phyloP scores from a whole-genome alignment of 2,888 invertebrate genomes.

The Melipona bicolor region DNA sequence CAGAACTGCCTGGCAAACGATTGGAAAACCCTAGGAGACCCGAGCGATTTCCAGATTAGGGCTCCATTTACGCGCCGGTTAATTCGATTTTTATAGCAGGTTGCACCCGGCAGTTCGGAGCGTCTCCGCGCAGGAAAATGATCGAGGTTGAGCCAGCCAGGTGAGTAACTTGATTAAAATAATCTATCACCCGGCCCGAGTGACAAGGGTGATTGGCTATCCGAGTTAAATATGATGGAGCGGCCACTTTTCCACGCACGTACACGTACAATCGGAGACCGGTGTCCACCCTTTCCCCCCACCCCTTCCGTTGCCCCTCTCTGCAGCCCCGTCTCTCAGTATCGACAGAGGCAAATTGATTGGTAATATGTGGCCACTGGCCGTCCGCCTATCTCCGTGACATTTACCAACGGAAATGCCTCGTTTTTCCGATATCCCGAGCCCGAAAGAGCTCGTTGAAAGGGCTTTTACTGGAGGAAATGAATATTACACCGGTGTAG shows the following conservation, averaged over 20 bases:
- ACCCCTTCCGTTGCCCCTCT: constrained; percentile 1
- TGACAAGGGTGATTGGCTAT: constrained; percentile 77
- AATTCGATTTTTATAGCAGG: constrained; percentile 68
- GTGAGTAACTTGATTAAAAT: constrained; percentile 78
- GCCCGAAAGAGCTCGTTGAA: constrained; percentile 68
- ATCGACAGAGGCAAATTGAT: constrained; percentile 76
- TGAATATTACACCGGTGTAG: constrained; percentile 69
- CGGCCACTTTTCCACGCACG: constrained; percentile 59
- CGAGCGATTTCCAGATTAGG: constrained; percentile 57
- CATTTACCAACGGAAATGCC: constrained; percentile 74
- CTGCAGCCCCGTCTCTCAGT: constrained; percentile 56
- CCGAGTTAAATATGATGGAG: constrained; percentile 78
- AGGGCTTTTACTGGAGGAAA: constrained; percentile 71
- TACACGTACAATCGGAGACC: constrained; percentile 10
- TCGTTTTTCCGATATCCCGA: constrained; percentile 71
- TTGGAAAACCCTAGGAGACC: constrained; percentile 45
- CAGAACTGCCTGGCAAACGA: constrained; percentile 46
- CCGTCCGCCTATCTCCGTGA: constrained; percentile 68
- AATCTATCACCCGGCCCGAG: constrained; percentile 75
- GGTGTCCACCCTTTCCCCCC: constrained; percentile 24
- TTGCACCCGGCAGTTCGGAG: constrained; percentile 5
- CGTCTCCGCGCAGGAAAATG: constrained; percentile 43
- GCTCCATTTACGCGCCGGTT: constrained; percentile 49
- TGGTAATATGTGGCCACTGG: constrained; percentile 73
- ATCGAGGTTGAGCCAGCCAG: constrained; percentile 62